Base-by-base conservation (phyloP, 2,797 vertebrate genomes). In the Chaunax sp. region DNA sequence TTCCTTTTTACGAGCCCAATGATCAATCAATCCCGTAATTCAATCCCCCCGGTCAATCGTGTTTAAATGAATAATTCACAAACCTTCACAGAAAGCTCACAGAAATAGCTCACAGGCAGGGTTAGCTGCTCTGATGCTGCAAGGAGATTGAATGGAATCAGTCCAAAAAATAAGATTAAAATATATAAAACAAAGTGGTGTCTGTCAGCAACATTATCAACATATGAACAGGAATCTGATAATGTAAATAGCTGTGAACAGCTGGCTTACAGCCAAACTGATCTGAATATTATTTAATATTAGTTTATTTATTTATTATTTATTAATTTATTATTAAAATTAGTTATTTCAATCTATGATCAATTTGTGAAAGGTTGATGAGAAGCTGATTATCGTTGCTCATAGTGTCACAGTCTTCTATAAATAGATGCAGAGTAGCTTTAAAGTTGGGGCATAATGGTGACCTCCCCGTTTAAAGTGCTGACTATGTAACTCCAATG, bases 1-100 rank as follows among this genome's bases (percentile, higher is more conserved):
- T 85, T 82, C 68, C 77, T 82, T 85, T 89, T 91, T 87, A 91
- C 69, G 78, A 90, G 78, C 71, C 71, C 75, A 59, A 75, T 78
- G 80, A 91, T 88, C 89, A 92, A 89, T 90, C 81, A 69, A 35
- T 78, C 77, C 72, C 10, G 81, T 87, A 90, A 90, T 87, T 86
- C 87, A 87, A 90, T 85, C 81, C 72, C 68, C 49, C 15, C 40
- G 64, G 84, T 93, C 88, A 88, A 88, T 90, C 85, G 82, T 85
- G 75, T 88, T 90, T 89, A 84, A 86, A 90, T 90, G 87, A 91
- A 92, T 92, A 82, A 90, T 88, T 85, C 75, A 91, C 77, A 77
- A 73, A 66, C 81, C 77, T 54, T 89, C 85, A 77, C 50, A 84
- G 72, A 79, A 74, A 80, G 86, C 88, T 76, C 43, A 38, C 65